Conservation (phyloP, 2,113 vertebrate genomes). For the Zosterops lateralis region DNA sequence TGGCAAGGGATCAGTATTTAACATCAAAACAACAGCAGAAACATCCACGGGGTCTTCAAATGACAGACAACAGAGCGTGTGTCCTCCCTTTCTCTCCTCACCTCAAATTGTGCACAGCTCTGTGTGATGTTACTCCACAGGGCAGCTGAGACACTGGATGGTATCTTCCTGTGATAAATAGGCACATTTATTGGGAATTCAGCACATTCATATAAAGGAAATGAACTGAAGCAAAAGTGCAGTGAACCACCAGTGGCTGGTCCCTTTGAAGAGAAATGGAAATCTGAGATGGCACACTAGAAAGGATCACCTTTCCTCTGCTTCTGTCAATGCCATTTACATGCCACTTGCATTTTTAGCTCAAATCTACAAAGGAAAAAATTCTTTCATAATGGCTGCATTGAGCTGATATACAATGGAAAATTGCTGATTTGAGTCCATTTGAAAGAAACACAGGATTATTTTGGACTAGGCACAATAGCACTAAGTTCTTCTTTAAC, state of each 20-base stretch:
- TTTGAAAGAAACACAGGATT: background rate
- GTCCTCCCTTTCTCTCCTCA: background rate
- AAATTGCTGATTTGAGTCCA: background rate
- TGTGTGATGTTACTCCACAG: background rate
- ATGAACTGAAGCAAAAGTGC: background rate
- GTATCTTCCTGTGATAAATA: background rate
- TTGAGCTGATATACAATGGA: background rate
- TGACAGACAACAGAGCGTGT: background rate
- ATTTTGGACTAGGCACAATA: background rate
- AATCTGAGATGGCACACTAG: rapidly evolving
- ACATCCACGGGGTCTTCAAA: background rate
- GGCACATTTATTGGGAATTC: background rate
- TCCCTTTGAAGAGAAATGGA: background rate
- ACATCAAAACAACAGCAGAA: background rate
- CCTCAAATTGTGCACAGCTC: background rate
- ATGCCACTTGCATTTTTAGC: background rate
- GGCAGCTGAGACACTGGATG: background rate
- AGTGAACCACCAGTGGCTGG: background rate
- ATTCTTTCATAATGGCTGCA: background rate
- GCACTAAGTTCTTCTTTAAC: background rate
- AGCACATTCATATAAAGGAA: background rate
- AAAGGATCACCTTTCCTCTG: background rate
- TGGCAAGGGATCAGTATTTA: background rate
- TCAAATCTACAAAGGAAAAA: background rate
- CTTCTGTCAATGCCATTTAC: background rate